A percentile compares a stretch with the other conserved stretches of the same genome.
These are phyloP conservation scores for Brachionus koreanus DNA, from an alignment of 1,140 invertebrate genomes.

Conservation along the genomic window DNA sequence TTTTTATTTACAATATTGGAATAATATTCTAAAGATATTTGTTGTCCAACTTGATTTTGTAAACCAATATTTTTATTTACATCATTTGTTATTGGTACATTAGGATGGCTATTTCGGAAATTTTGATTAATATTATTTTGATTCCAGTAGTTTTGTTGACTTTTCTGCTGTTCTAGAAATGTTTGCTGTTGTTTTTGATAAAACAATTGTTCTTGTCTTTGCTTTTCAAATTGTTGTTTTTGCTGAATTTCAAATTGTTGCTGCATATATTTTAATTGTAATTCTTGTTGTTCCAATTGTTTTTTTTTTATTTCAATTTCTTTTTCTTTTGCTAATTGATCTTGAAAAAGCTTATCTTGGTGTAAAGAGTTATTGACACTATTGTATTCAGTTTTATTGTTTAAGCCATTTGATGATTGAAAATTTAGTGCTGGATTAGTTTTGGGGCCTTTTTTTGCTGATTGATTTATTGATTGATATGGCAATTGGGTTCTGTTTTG, in stretches of 20 bases:
- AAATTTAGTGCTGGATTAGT: neutral
- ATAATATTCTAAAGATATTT: too few relatives aligned
- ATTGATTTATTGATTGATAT: neutral
- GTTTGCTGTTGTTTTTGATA: slow-evolving; percentile 24
- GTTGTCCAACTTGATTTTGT: too few relatives aligned
- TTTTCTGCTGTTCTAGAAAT: neutral
- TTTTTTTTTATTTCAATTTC: neutral
- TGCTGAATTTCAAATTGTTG: slow-evolving; percentile 5
- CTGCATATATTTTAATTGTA: slow-evolving; percentile 8
- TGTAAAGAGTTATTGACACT: neutral
- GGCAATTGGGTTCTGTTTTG: neutral
- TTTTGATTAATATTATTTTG: neutral
- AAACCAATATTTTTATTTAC: too few relatives aligned
- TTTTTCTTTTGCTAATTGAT: neutral
- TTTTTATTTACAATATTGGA: too few relatives aligned
- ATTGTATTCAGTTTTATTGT: neutral
- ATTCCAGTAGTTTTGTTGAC: neutral
- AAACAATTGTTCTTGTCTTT: slow-evolving; percentile 10
- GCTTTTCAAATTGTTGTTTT: neutral
- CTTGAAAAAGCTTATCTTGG: neutral
- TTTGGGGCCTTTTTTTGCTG: neutral
- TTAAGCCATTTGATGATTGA: neutral
- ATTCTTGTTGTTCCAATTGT: neutral
- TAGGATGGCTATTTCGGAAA: neutral
- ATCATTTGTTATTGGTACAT: neutral